Conservation (phyloP, 2,888 invertebrate genomes). For the Drosophila hamatofila region DNA sequence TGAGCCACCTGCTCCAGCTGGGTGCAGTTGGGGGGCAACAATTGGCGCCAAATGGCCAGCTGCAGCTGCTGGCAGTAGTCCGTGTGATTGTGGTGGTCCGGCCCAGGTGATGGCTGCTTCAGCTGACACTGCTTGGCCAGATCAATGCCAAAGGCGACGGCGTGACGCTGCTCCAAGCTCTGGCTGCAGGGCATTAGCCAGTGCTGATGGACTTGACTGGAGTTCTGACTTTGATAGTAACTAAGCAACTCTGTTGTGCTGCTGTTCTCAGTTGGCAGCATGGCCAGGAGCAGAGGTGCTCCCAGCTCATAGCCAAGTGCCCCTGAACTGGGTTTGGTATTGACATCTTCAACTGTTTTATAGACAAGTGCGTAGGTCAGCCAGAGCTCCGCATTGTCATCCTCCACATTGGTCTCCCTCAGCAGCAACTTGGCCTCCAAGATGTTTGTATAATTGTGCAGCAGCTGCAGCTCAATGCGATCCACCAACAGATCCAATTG, state of each 20-base stretch:
- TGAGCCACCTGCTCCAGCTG: constrained; percentile 42
- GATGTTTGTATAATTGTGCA: constrained; percentile 70
- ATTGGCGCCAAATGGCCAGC: constrained; percentile 52
- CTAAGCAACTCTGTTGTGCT: constrained; percentile 60
- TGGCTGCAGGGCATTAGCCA: constrained; percentile 54
- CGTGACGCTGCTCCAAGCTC: constrained; percentile 17
- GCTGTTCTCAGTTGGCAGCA: constrained; percentile 62
- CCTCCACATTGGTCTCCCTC: constrained; percentile 13
- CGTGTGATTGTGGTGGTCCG: constrained; percentile 73
- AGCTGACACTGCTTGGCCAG: constrained; percentile 75
- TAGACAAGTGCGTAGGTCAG: constrained; percentile 70
- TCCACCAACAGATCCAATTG: constrained; percentile 43
- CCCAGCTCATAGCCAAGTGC: constrained; percentile 81
- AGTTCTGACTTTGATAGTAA: constrained; percentile 68
- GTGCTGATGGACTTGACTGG: constrained; percentile 15
- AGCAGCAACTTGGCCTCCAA: constrained; percentile 40
- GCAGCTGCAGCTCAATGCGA: constrained; percentile 50
- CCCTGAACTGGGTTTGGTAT: constrained; percentile 66
- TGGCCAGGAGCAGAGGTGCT: constrained; percentile 76
- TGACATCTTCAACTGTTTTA: constrained; percentile 19
- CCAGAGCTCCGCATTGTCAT: constrained; percentile 59
- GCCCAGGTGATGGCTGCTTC: constrained; percentile 40
- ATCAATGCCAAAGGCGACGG: constrained; percentile 81
- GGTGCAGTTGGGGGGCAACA: constrained; percentile 54
- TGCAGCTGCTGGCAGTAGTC: constrained; percentile 79